A percentile compares a stretch with the other conserved stretches of the same genome.
These are phyloP conservation scores for Cybosia mesomella DNA, from an alignment of 2,888 invertebrate genomes.

Conservation along the genomic window DNA sequence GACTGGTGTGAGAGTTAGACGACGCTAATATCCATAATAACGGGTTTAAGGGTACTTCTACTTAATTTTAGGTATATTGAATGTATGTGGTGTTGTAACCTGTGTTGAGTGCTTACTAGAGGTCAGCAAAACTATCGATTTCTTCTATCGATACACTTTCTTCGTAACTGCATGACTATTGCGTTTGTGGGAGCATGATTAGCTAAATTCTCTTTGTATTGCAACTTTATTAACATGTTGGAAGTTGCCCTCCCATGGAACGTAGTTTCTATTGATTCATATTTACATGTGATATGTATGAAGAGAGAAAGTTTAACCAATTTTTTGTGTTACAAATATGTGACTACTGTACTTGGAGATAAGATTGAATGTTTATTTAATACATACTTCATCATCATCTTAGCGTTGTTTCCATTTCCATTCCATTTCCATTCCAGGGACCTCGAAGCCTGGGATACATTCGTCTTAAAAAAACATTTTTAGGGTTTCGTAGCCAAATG, in stretches of 20 bases:
- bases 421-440: too few species aligned
- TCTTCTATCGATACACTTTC: constrained; percentile 2
- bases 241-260: neutral
- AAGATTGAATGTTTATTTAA: neutral
- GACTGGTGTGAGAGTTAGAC: neutral
- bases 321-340: neutral
- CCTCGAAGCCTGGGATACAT: too few species aligned
- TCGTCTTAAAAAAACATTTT: too few species aligned
- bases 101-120: neutral
- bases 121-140: constrained; percentile 1
- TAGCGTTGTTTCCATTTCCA: too few species aligned
- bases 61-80: neutral
- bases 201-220: constrained; percentile 1
- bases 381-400: too few species aligned
- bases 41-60: constrained; percentile 4
- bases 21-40: neutral
- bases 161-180: neutral
- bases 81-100: too few species aligned
- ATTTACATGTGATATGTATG: constrained; percentile 4
- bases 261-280: neutral
- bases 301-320: neutral
- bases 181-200: neutral
- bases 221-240: neutral
- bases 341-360: neutral
- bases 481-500: too few species aligned